phyloP scores from a whole-genome alignment of 2,113 vertebrate genomes.

The Propithecus coquereli region DNA sequence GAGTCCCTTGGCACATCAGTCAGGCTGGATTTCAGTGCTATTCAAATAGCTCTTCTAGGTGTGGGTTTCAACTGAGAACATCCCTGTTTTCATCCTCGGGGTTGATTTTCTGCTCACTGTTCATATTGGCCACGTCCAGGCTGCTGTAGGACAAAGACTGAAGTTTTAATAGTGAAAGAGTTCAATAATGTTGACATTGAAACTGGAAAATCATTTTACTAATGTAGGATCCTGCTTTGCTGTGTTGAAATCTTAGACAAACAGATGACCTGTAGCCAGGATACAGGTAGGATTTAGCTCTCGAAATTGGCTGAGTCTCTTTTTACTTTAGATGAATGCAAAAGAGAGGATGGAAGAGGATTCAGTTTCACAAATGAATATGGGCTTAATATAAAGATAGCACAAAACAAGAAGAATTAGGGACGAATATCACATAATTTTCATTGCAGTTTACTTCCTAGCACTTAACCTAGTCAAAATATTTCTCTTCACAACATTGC shows the following conservation, averaged over 20 bases:
- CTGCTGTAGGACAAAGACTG: neutral
- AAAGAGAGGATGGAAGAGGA: neutral
- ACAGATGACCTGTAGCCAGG: neutral
- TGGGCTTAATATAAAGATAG: slow-evolving; percentile 23
- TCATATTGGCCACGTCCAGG: neutral
- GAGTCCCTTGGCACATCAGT: neutral
- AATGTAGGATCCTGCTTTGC: neutral
- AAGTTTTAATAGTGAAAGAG: neutral
- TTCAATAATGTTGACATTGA: neutral
- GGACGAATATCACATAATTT: neutral
- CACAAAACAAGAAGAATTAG: neutral
- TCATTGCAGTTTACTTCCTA: slow-evolving; percentile 39
- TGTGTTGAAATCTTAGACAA: slow-evolving; percentile 31
- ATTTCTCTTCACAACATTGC: slow-evolving; percentile 39
- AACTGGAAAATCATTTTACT: neutral
- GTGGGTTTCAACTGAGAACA: neutral
- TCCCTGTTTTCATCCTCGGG: neutral
- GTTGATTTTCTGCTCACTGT: neutral
- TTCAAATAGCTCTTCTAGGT: neutral
- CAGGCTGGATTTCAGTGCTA: neutral
- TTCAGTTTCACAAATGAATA: neutral
- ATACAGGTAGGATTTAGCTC: neutral
- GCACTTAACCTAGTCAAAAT: slow-evolving; percentile 52
- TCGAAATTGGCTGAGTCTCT: neutral
- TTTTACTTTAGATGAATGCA: neutral